phyloP scores from a whole-genome alignment of 2,888 invertebrate species.

The Dimorphilus gyrociliatus region DNA sequence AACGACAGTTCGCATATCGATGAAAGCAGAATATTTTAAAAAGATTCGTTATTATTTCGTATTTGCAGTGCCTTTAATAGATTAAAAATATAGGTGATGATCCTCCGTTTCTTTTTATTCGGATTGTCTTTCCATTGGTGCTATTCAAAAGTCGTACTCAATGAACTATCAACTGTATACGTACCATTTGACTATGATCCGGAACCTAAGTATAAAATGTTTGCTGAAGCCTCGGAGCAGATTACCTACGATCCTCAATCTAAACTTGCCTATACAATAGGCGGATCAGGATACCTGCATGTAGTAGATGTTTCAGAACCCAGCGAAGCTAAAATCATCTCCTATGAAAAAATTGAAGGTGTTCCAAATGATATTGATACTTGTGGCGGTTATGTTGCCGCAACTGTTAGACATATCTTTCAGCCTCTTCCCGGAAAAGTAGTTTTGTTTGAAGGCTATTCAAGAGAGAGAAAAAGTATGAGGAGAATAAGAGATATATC shows the following conservation, averaged over 20 bases:
- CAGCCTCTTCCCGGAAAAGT: slow-evolving; percentile 5
- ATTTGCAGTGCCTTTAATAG: too few species aligned
- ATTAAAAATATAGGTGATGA: too few species aligned
- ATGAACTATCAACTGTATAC: slow-evolving; percentile 2
- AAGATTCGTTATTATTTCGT: too few species aligned
- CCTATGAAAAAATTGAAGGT: slow-evolving; percentile 3
- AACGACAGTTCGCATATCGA: too few species aligned
- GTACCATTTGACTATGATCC: slow-evolving; percentile 3
- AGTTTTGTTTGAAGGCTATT: slow-evolving; percentile 3
- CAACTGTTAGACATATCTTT: slow-evolving; percentile 2
- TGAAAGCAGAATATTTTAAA: too few species aligned
- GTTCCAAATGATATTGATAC: slow-evolving; percentile 6
- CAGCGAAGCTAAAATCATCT: slow-evolving; percentile 7
- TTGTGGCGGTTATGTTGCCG: slow-evolving; percentile 5
- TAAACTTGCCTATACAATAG: slow-evolving; percentile 6
- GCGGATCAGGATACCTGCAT: slow-evolving; percentile 14
- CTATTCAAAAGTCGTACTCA: slow-evolving; percentile 3
- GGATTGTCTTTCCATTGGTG: too few species aligned
- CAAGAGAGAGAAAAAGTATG: slow-evolving; percentile 1
- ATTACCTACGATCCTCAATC: slow-evolving; percentile 3
- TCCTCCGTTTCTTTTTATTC: too few species aligned
- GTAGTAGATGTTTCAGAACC: slow-evolving; percentile 16
- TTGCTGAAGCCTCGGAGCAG: slow-evolving; percentile 4
- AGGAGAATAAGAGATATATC: slow-evolving; percentile 3
- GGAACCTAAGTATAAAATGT: slow-evolving; percentile 3